A percentile compares a stretch with the other conserved stretches of the same genome.
These are phyloP conservation scores for Molanna angustata DNA, from an alignment of 2,888 invertebrate species.

Conservation along the genomic window DNA sequence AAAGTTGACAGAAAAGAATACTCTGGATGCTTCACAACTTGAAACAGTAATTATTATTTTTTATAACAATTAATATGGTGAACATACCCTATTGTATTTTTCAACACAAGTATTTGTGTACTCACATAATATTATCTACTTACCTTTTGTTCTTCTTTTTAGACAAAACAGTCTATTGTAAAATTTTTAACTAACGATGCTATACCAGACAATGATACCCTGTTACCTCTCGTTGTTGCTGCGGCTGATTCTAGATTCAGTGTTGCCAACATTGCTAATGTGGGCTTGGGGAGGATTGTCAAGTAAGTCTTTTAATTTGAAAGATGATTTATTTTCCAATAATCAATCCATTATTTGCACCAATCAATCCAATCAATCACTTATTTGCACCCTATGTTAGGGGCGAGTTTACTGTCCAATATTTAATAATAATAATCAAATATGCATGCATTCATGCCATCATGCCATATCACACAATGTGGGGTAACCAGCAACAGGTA, in stretches of 20 bases:
- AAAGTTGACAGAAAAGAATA: conserved; percentile 67
- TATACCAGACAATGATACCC: conserved; percentile 69
- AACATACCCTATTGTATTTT: not conserved
- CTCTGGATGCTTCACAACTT: conserved; percentile 73
- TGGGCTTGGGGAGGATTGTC: conserved; percentile 75
- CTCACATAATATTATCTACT: too few species aligned
- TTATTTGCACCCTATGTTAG: too few species aligned
- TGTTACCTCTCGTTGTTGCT: conserved; percentile 77
- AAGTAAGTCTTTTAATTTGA: conserved; percentile 56
- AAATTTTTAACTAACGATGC: conserved; percentile 79
- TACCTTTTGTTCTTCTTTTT: too few species aligned
- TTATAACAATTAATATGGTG: not conserved
- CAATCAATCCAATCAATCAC: too few species aligned
- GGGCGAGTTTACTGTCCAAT: too few species aligned
- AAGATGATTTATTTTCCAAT: too few species aligned
- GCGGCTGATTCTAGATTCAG: conserved; percentile 87
- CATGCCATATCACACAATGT: too few species aligned
- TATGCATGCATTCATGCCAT: too few species aligned
- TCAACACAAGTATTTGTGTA: too few species aligned
- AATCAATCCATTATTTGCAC: too few species aligned
- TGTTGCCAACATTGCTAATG: conserved; percentile 84
- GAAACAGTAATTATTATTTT: conserved; percentile 63
- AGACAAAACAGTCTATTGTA: conserved; percentile 74
- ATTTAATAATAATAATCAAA: too few species aligned
- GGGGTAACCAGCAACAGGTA: too few species aligned